Evolutionary conservation across 2,797 vertebrate species (phyloP), one percentile per base, ranked within the genome.

Genomic region (Hippopotamyrus pictus): DNA sequence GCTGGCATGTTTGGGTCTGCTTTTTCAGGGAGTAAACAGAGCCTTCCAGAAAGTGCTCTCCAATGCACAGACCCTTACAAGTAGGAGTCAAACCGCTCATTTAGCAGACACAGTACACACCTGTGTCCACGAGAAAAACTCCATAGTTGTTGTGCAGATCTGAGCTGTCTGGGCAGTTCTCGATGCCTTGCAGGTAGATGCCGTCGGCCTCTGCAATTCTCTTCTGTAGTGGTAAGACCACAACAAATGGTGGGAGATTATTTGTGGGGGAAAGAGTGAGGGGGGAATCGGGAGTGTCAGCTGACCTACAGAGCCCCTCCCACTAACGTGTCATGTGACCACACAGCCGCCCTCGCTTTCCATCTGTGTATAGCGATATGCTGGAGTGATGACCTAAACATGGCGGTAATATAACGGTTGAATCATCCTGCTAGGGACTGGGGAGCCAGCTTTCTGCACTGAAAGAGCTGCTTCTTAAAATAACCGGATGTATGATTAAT

Each of bases 111-210:
- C 11, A 1, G 14, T 29, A 85, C 97, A 96, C 92, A 99, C 98
- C 98, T 0, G 96, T 96, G 89, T 99, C 98, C 59, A 99, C 98
- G 91, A 99, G 94, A 93, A 99, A 99, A 89, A 99, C 98, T 0
- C 98, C 98, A 0, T 98, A 99, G 94, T 99, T 99, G 91, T 99
- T 99, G 91, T 98, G 97, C 73, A 99, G 96, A 94, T 99, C 98
- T 0, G 98, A 98, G 94, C 96, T 99, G 90, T 99, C 98, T 0
- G 98, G 97, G 82, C 98, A 99, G 69, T 97, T 97, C 92, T 97
- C 96, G 90, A 99, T 97, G 19, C 98, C 98, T 88, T 96, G 95
- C 87, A 96, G 93, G 90, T 99, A 99, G 29, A 98, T 93, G 22
- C 97, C 96, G 88, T 97, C 97, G 0, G 98, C 98, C 93, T 98